Percentiles rank a stretch among this genome's conserved stretches.
Evolutionary conservation across 2,888 invertebrate species (phyloP).

Genomic region (Torymus aiolomorphi): DNA sequence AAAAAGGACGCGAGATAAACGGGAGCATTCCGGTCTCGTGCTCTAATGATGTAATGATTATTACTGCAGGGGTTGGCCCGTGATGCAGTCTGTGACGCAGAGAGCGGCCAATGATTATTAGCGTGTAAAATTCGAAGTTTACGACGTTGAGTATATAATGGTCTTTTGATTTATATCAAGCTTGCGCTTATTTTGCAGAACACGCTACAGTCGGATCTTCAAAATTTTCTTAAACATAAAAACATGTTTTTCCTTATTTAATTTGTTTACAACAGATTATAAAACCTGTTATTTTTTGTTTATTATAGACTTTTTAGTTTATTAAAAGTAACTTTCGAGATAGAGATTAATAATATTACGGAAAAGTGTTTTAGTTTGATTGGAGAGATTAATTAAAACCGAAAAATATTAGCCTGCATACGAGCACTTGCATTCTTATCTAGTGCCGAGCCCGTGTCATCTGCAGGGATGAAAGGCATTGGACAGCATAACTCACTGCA

Average conservation of each 20-base stretch:
- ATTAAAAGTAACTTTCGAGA: too few relatives aligned
- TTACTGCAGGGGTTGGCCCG: neutral
- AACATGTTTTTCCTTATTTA: too few relatives aligned
- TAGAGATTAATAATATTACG: too few relatives aligned
- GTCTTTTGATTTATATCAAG: conserved; percentile 26
- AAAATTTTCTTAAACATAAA: too few relatives aligned
- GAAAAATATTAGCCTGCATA: too few relatives aligned
- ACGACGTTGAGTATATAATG: conserved; percentile 15
- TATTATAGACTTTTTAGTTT: too few relatives aligned
- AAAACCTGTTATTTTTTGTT: too few relatives aligned
- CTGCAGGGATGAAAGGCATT: conserved; percentile 15
- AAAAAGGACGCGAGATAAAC: conserved; percentile 27
- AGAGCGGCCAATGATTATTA: conserved; percentile 14
- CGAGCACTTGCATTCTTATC: neutral
- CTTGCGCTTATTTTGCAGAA: conserved; percentile 1
- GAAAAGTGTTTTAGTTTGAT: too few relatives aligned
- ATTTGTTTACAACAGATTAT: too few relatives aligned
- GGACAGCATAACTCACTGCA: conserved; percentile 9
- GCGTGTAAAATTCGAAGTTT: conserved; percentile 29
- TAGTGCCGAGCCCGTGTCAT: neutral
- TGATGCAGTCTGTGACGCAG: neutral
- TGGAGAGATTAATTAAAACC: too few relatives aligned
- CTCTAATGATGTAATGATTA: conserved; percentile 35
- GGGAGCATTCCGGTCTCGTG: neutral
- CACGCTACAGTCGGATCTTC: neutral